Percentiles rank a stretch among this genome's conserved stretches.
phyloP scores from a whole-genome alignment of 2,113 vertebrate species.

The Rhadina sibilatrix region DNA sequence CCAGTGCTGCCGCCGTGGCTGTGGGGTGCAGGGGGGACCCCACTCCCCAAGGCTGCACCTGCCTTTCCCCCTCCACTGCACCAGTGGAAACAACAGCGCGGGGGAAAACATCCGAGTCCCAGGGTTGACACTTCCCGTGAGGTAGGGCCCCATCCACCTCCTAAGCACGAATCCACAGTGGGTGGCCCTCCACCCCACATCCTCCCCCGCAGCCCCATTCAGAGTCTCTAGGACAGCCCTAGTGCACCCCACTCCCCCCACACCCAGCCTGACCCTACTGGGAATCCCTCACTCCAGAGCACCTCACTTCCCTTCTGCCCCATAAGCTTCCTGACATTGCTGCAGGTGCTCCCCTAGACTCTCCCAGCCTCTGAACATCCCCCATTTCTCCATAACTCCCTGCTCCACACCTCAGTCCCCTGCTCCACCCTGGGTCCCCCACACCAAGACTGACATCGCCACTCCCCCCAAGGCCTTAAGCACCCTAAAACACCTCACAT shows the following conservation, averaged over 20 bases:
- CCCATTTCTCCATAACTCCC: not conserved
- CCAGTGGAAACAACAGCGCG: accelerated
- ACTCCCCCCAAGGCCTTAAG: no score
- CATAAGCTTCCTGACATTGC: not conserved
- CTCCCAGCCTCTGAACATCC: not conserved
- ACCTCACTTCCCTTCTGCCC: not conserved
- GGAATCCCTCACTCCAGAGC: not conserved
- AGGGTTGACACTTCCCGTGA: not conserved
- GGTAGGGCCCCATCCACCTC: not conserved
- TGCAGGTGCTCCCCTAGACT: not conserved
- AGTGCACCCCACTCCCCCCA: not conserved
- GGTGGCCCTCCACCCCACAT: not conserved
- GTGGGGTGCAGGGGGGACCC: not conserved
- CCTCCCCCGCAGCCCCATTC: not conserved
- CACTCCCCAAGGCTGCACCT: not conserved
- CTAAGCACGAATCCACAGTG: not conserved
- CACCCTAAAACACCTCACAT: not conserved
- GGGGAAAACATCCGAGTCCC: no score
- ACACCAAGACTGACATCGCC: not conserved
- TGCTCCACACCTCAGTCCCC: not conserved
- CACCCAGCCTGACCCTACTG: not conserved
- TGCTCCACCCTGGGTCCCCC: not conserved
- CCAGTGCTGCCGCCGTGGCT: not conserved
- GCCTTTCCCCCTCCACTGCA: not conserved
- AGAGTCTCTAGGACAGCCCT: not conserved